phyloP scores from a whole-genome alignment of 2,113 vertebrate genomes.

The Ctenodactylus gundi region DNA sequence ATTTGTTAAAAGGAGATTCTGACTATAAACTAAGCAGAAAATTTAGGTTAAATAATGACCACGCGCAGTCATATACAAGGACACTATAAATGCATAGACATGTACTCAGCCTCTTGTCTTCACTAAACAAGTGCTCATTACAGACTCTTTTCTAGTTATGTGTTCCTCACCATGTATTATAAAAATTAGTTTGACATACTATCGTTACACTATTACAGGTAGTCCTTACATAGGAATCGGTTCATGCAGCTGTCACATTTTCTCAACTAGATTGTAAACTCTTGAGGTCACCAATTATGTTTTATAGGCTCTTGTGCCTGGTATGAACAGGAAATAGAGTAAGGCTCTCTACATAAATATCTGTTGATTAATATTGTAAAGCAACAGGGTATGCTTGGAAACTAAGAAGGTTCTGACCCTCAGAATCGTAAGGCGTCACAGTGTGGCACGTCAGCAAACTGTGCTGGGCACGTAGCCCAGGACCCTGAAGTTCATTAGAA shows the following conservation, averaged over 20 bases:
- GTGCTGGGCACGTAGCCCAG: fast-evolving
- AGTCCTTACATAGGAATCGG: background rate
- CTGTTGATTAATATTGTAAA: background rate
- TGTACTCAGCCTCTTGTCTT: background rate
- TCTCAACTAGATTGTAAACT: background rate
- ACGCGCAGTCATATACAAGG: background rate
- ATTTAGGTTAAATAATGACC: conserved; percentile 1
- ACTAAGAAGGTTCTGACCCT: background rate
- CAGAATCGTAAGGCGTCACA: background rate
- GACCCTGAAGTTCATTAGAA: background rate
- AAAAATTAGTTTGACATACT: background rate
- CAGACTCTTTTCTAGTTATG: background rate
- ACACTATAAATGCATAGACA: background rate
- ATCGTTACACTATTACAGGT: background rate
- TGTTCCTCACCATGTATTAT: background rate
- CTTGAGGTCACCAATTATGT: background rate
- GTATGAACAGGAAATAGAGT: background rate
- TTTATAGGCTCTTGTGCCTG: background rate
- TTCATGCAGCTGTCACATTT: background rate
- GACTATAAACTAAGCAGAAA: conserved; percentile 29
- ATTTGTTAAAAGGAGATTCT: conserved; percentile 56
- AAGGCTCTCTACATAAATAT: background rate
- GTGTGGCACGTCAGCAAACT: background rate
- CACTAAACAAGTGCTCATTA: background rate
- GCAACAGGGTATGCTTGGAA: background rate